These are phyloP conservation scores for Meteorus sp. DNA, from an alignment of 1,140 invertebrate genomes.

Conservation along the genomic window DNA sequence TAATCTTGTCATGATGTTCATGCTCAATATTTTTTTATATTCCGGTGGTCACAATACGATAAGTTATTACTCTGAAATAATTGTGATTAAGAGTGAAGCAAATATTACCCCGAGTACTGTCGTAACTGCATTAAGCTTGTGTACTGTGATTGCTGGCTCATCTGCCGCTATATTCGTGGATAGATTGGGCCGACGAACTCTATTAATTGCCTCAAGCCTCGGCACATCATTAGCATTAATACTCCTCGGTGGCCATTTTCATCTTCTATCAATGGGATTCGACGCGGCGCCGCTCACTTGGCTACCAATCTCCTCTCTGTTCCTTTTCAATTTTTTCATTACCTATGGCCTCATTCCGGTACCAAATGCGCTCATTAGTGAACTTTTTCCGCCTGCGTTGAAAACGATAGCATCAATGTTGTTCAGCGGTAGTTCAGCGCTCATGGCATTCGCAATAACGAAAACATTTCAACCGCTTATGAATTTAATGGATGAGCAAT, in stretches of 20 bases:
- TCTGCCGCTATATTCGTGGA: constrained; percentile 47
- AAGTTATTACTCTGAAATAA: constrained; percentile 51
- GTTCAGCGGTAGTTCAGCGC: constrained; percentile 55
- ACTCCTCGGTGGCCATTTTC: constrained; percentile 56
- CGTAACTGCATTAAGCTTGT: constrained; percentile 43
- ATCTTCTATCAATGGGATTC: constrained; percentile 39
- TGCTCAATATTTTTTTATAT: constrained; percentile 44
- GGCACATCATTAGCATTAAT: constrained; percentile 43
- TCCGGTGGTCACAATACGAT: constrained; percentile 45
- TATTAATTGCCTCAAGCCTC: constrained; percentile 43
- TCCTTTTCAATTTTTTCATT: constrained; percentile 43
- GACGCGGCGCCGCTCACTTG: constrained; percentile 45
- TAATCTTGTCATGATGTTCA: constrained; percentile 37
- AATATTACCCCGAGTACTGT: constrained; percentile 42
- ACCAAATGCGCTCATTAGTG: constrained; percentile 50
- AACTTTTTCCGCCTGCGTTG: constrained; percentile 51
- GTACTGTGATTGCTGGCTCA: constrained; percentile 40
- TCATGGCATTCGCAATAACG: constrained; percentile 63
- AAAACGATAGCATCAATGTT: constrained; percentile 57
- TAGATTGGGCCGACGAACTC: constrained; percentile 42
- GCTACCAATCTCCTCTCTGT: constrained; percentile 47
- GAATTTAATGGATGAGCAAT: constrained; percentile 42
- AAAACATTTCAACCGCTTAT: constrained; percentile 60
- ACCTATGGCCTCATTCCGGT: constrained; percentile 46
- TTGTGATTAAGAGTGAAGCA: constrained; percentile 41